Percentiles rank a stretch among this genome's conserved stretches.
phyloP scores from a whole-genome alignment of 92 coral and sea anemone genomes.

The Epizoanthus scotinus region DNA sequence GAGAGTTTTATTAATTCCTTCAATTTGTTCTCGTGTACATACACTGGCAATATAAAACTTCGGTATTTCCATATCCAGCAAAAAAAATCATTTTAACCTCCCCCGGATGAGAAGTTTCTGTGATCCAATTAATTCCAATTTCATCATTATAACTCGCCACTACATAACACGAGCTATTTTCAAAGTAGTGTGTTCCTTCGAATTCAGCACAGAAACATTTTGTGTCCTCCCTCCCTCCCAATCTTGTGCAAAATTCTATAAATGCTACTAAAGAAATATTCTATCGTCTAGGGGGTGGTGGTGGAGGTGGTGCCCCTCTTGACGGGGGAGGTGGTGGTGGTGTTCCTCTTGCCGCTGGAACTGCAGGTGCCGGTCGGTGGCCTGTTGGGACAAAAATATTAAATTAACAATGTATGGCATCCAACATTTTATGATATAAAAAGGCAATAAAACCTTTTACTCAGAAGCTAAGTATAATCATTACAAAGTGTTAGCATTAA shows the following conservation, averaged over 20 bases:
- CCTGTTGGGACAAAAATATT: constrained; percentile 31
- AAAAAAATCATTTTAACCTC: constrained; percentile 24
- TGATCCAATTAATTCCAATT: constrained; percentile 17
- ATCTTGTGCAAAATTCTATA: constrained; percentile 2
- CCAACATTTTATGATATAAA: neutral
- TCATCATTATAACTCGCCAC: constrained; percentile 13
- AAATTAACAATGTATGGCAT: neutral
- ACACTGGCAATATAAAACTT: constrained; percentile 18
- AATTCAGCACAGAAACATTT: neutral
- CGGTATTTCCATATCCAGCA: neutral
- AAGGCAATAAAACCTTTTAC: neutral
- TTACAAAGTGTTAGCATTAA: no score
- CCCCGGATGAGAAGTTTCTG: constrained; percentile 6
- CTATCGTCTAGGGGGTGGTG: constrained; percentile 77
- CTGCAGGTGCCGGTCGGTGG: constrained; percentile 75
- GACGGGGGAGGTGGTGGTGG: constrained; percentile 96
- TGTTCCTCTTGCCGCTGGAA: constrained; percentile 63
- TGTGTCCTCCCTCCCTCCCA: neutral
- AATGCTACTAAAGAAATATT: constrained; percentile 16
- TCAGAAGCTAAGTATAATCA: neutral
- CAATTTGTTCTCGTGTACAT: constrained; percentile 2
- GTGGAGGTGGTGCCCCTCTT: constrained; percentile 99
- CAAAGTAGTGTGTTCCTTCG: neutral
- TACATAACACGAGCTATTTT: constrained; percentile 15
- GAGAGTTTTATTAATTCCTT: neutral